Evolutionary conservation across 2,797 vertebrate species (phyloP).

Genomic region (Bucorvus abyssinicus): DNA sequence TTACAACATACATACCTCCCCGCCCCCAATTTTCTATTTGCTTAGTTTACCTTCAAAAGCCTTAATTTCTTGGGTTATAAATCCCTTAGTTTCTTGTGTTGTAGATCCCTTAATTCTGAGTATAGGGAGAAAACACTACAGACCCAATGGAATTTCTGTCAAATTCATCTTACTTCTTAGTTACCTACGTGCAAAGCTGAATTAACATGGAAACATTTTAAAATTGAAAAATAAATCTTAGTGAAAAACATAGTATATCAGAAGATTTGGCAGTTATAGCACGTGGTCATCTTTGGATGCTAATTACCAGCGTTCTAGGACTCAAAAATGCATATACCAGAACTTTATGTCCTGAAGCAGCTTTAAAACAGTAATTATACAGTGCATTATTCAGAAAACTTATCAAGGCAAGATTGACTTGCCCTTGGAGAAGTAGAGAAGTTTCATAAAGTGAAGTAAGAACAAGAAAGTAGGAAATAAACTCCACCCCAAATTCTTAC

Average conservation of each 20-base stretch:
- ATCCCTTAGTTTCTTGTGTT: background rate
- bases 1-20: background rate
- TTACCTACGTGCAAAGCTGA: background rate
- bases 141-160: background rate
- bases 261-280: background rate
- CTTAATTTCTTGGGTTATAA: background rate
- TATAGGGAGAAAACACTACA: background rate
- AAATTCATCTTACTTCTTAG: background rate
- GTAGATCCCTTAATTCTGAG: background rate
- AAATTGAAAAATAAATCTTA: background rate
- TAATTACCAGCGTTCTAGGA: background rate
- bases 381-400: background rate
- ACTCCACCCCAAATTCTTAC: background rate
- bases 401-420: background rate
- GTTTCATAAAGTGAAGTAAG: background rate
- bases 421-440: background rate
- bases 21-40: background rate
- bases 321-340: background rate
- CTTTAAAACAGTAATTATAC: background rate
- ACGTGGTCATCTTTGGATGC: background rate
- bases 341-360: background rate
- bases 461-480: background rate
- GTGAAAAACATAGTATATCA: background rate
- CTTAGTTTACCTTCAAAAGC: background rate
- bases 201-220: background rate